Percentiles rank a stretch among this genome's conserved stretches.
Conservation (phyloP, 2,888 invertebrate genomes). For the Abscondita cerata region DNA sequence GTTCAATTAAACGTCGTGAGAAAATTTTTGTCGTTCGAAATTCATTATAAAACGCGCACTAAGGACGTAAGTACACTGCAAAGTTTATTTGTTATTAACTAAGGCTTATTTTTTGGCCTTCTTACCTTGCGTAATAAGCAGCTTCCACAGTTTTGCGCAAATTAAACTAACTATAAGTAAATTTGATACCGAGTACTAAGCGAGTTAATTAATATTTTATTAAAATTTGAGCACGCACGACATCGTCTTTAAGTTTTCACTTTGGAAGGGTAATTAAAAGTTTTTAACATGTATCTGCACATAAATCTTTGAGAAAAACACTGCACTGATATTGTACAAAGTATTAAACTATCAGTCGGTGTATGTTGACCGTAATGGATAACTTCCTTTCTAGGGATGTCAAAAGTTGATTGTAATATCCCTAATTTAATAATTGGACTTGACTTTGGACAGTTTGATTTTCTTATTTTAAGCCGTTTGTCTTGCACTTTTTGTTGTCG, state of each 20-base stretch:
- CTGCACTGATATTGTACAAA: conserved; percentile 43
- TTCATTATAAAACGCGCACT: not conserved
- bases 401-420: conserved; percentile 40
- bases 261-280: no score
- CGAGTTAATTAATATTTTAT: no score
- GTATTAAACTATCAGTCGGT: conserved; percentile 47
- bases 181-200: no score
- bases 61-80: no score
- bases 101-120: no score
- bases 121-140: no score
- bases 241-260: not conserved
- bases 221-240: not conserved
- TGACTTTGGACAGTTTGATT: conserved; percentile 21
- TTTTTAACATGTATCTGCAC: no score
- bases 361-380: conserved; percentile 52
- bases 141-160: no score
- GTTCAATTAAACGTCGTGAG: not conserved
- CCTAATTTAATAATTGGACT: conserved; percentile 34
- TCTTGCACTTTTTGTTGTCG: not conserved
- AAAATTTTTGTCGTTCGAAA: not conserved
- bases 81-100: no score
- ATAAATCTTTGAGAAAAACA: conserved; percentile 7
- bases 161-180: no score
- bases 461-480: not conserved
- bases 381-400: conserved; percentile 53